These are phyloP conservation scores for Himalopsyche phryganea DNA, from an alignment of 1,140 invertebrate genomes.

Conservation along the genomic window DNA sequence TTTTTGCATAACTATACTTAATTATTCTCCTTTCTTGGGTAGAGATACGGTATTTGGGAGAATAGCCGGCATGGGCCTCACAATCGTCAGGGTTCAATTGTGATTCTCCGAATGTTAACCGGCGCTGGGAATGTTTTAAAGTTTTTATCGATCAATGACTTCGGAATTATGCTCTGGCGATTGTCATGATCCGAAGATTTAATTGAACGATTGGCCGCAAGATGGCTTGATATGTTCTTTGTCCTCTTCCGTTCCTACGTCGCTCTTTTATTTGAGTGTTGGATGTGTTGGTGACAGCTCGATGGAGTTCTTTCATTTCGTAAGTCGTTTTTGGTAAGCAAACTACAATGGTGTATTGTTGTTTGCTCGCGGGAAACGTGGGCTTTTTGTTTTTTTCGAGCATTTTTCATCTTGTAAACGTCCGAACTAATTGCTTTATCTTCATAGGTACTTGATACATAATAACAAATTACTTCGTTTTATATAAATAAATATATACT, in stretches of 20 bases:
- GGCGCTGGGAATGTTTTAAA: slow-evolving; percentile 16
- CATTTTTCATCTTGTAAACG: too few species aligned
- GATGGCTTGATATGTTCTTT: slow-evolving; percentile 26
- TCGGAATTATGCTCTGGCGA: slow-evolving; percentile 15
- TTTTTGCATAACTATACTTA: too few species aligned
- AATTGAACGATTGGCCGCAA: slow-evolving; percentile 27
- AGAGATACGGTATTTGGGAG: too few species aligned
- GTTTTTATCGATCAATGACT: slow-evolving; percentile 21
- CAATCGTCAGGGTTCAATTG: slow-evolving; percentile 12
- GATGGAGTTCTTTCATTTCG: slow-evolving; percentile 18
- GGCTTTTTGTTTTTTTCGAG: not conserved
- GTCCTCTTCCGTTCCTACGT: slow-evolving; percentile 23
- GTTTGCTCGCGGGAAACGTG: not conserved
- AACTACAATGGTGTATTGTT: slow-evolving; percentile 19
- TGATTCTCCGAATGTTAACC: slow-evolving; percentile 15
- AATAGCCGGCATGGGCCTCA: not conserved
- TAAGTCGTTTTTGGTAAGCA: slow-evolving; percentile 13
- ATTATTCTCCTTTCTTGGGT: too few species aligned
- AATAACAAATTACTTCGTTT: too few species aligned
- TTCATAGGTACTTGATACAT: too few species aligned
- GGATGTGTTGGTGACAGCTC: slow-evolving; percentile 25
- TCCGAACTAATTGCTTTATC: too few species aligned
- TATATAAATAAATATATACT: too few species aligned
- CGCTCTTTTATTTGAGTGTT: slow-evolving; percentile 11
- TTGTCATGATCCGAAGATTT: slow-evolving; percentile 30